These are phyloP conservation scores for Etheostoma cragini DNA, from an alignment of 2,113 vertebrate genomes.

Conservation along the genomic window DNA sequence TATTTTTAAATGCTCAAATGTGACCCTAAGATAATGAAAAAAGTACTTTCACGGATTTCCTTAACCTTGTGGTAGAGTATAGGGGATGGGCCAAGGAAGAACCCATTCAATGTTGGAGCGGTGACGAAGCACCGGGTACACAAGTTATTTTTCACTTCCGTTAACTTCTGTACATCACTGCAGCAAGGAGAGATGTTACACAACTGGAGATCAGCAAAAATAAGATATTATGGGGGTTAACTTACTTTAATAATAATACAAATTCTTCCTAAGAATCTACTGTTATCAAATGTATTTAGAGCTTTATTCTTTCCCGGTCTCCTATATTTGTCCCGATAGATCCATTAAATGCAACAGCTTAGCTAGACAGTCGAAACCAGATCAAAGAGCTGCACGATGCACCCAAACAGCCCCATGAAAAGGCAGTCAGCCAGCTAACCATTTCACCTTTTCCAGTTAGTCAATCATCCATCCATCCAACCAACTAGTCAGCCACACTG, in stretches of 20 bases:
- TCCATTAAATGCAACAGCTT: slow-evolving; percentile 9
- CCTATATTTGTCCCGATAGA: background rate
- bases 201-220: background rate
- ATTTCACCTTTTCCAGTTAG: slow-evolving; percentile 8
- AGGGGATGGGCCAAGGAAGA: no score
- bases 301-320: background rate
- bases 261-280: background rate
- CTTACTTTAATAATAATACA: no score
- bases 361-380: background rate
- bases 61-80: no score
- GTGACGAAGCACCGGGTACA: no score
- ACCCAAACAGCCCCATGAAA: background rate
- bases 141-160: no score
- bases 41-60: no score
- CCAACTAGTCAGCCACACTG: slow-evolving; percentile 38
- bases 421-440: background rate
- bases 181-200: background rate
- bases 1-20: no score
- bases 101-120: no score
- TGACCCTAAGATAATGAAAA: no score
- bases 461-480: slow-evolving; percentile 38
- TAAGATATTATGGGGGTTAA: no score
- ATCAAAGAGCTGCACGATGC: background rate
- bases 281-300: background rate
- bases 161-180: no score